A percentile compares a stretch with the other conserved stretches of the same genome.
These are phyloP conservation scores for Yoshiicerus persimilis DNA, from an alignment of 1,140 invertebrate species.

Conservation along the genomic window DNA sequence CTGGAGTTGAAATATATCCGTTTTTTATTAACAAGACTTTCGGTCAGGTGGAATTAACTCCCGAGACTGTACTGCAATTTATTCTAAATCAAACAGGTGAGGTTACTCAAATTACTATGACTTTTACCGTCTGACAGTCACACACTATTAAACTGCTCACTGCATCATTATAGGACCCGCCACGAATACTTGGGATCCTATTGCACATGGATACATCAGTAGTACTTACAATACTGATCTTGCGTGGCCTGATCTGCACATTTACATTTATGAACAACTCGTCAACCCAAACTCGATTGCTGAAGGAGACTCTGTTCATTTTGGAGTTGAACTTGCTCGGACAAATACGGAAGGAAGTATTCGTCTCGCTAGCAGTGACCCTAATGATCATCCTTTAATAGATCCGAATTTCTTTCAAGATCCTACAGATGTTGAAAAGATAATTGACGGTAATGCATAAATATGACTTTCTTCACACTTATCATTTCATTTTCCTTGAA, in stretches of 20 bases:
- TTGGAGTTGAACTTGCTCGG: not conserved
- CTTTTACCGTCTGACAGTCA: too few relatives aligned
- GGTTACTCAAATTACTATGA: not conserved
- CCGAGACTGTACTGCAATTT: not conserved
- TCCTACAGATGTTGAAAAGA: conserved; percentile 44
- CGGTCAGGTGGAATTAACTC: not conserved
- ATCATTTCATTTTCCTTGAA: too few relatives aligned
- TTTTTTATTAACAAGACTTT: conserved; percentile 21
- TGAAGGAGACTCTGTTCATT: not conserved
- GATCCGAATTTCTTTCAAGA: conserved; percentile 57
- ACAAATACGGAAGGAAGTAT: conserved; percentile 50
- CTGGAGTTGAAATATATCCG: not conserved
- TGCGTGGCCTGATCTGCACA: not conserved
- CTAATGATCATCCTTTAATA: conserved; percentile 57
- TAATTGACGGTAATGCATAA: conserved; percentile 50
- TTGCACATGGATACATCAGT: not conserved
- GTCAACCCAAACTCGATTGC: not conserved
- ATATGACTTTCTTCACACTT: not conserved
- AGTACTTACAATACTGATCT: not conserved
- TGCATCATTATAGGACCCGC: not conserved
- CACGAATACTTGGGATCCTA: not conserved
- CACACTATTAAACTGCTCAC: too few relatives aligned
- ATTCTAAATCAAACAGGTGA: not conserved
- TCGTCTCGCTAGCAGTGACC: conserved; percentile 53
- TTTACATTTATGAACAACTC: not conserved